A percentile compares a stretch with the other conserved stretches of the same genome.
These are phyloP conservation scores for Griposia aprilina DNA, from an alignment of 2,888 invertebrate species.

Conservation along the genomic window DNA sequence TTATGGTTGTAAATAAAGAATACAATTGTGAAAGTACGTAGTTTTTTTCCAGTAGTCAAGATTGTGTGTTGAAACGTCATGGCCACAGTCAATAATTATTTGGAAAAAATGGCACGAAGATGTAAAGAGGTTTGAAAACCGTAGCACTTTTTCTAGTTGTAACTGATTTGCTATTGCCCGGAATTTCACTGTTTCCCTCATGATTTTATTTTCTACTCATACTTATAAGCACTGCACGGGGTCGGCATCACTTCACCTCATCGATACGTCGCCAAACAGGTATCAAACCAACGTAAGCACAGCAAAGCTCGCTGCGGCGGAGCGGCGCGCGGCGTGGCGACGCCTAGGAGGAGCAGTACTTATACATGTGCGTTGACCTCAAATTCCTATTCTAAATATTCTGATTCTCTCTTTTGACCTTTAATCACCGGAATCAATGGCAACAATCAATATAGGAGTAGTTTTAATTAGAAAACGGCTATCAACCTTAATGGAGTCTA, in stretches of 20 bases:
- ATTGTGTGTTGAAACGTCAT: too few species aligned
- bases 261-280: not conserved
- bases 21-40: too few species aligned
- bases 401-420: not conserved
- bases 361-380: not conserved
- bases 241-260: not conserved
- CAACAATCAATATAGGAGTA: not conserved
- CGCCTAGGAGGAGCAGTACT: not conserved
- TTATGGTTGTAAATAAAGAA: too few species aligned
- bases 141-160: not conserved
- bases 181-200: not conserved
- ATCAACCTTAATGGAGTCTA: constrained; percentile 24
- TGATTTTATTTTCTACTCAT: not conserved
- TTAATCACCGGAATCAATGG: not conserved
- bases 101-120: too few species aligned
- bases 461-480: constrained; percentile 22
- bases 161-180: not conserved
- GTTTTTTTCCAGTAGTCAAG: too few species aligned
- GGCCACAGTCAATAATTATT: too few species aligned
- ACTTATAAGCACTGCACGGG: not conserved
- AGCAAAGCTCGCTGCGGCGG: too few species aligned
- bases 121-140: too few species aligned
- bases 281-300: not conserved
- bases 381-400: not conserved
- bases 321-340: not conserved